These are phyloP conservation scores for Ariolimax columbianus DNA, from an alignment of 2,888 invertebrate species.

Conservation along the genomic window DNA sequence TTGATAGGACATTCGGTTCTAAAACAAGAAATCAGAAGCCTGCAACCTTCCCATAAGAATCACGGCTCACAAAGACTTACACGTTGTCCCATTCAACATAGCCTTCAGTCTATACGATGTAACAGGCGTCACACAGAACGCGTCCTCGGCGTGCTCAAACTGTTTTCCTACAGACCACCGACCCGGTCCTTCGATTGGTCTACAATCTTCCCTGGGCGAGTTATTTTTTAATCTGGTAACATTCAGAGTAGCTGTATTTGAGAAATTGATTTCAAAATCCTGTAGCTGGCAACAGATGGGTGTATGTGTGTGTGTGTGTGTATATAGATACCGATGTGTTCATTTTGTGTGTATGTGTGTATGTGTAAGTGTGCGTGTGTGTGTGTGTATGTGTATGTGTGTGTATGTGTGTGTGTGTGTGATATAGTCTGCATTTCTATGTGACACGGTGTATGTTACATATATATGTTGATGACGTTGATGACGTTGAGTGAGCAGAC, in stretches of 20 bases:
- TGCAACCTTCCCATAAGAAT: no score
- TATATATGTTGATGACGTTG: no score
- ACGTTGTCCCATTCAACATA: not conserved
- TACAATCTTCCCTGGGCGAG: not conserved
- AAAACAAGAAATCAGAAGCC: not conserved
- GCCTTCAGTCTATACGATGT: no score
- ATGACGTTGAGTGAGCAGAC: no score
- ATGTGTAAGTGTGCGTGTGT: not conserved
- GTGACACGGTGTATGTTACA: no score
- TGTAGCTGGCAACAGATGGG: not conserved
- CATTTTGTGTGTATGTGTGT: not conserved
- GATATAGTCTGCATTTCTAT: not conserved
- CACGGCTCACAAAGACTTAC: not conserved
- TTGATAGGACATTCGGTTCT: not conserved
- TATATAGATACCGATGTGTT: not conserved
- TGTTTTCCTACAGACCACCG: not conserved
- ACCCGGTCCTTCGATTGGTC: not conserved
- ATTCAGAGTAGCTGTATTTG: not conserved
- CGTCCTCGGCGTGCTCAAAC: not conserved
- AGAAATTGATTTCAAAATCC: conserved; percentile 1
- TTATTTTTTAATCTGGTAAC: conserved; percentile 5
- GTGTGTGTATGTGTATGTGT: not conserved
- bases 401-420: not conserved
- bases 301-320: not conserved
- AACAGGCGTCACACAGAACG: not conserved